phyloP scores from a whole-genome alignment of 2,113 vertebrate genomes.

The Lota lota region DNA sequence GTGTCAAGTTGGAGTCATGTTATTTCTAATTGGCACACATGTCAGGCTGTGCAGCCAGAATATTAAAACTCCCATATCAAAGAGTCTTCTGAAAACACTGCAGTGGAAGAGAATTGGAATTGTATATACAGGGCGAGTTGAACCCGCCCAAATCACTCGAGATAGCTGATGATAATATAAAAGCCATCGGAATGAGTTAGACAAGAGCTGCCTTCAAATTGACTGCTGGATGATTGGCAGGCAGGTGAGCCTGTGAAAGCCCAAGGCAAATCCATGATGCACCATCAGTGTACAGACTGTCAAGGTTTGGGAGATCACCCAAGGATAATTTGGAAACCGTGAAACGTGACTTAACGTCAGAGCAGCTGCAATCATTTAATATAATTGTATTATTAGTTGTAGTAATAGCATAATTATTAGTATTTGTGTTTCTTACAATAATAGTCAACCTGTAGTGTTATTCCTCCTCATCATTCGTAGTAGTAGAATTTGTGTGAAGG shows the following conservation, averaged over 20 bases:
- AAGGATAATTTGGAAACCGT: slow-evolving; percentile 12
- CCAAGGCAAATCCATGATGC: slow-evolving; percentile 56
- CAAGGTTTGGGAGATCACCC: slow-evolving; percentile 65
- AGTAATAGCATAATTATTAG: too few species aligned
- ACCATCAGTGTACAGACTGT: slow-evolving; percentile 56
- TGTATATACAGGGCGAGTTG: too few species aligned
- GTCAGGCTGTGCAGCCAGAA: slow-evolving; percentile 13
- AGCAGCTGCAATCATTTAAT: too few species aligned
- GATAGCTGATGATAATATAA: too few species aligned
- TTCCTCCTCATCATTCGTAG: too few species aligned
- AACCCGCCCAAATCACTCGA: too few species aligned
- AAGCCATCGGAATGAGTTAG: too few species aligned
- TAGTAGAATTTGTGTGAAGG: too few species aligned
- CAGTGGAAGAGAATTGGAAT: not conserved
- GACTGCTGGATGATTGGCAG: slow-evolving; percentile 55
- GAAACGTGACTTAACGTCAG: too few species aligned
- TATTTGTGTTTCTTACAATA: too few species aligned
- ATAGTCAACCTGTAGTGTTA: too few species aligned
- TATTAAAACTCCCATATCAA: slow-evolving; percentile 25
- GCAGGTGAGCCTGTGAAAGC: slow-evolving; percentile 60
- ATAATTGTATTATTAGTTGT: too few species aligned
- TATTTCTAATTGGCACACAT: slow-evolving; percentile 25
- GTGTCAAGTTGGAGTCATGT: slow-evolving; percentile 11
- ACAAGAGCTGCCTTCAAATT: not conserved
- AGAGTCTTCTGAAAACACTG: not conserved